Conservation (phyloP, 2,113 vertebrate species). For the Silurus glanis region DNA sequence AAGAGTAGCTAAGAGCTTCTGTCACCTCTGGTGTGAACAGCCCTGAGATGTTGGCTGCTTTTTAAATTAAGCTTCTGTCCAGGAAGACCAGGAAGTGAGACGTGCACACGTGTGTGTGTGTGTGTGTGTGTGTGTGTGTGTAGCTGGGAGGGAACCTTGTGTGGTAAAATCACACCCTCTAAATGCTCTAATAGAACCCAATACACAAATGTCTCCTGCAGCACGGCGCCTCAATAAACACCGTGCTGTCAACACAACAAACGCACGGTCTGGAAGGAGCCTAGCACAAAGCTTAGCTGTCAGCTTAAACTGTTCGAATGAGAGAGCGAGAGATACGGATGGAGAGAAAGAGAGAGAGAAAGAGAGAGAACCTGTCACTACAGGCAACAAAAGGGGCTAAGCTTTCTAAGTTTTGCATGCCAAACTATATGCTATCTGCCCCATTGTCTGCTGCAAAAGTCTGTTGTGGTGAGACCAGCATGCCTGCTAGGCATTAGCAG, state of each 20-base stretch:
- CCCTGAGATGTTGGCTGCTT: slow-evolving; percentile 53
- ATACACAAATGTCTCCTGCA: slow-evolving; percentile 62
- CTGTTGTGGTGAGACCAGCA: slow-evolving; percentile 57
- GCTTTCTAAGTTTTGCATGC: slow-evolving; percentile 55
- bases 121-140: slow-evolving; percentile 26
- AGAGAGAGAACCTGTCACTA: slow-evolving; percentile 50
- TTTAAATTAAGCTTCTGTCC: slow-evolving; percentile 42
- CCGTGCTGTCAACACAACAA: slow-evolving; percentile 62
- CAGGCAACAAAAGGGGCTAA: slow-evolving; percentile 49
- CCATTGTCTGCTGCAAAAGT: slow-evolving; percentile 52
- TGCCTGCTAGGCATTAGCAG: slow-evolving; percentile 59
- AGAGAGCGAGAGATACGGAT: slow-evolving; percentile 28
- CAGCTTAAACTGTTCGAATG: slow-evolving; percentile 51
- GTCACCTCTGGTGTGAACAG: slow-evolving; percentile 66
- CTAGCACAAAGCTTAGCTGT: slow-evolving; percentile 43
- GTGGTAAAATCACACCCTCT: slow-evolving; percentile 50
- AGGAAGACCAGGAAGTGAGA: slow-evolving; percentile 31
- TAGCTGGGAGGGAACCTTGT: neutral
- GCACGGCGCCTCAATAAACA: slow-evolving; percentile 62
- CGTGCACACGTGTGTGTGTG: slow-evolving; percentile 45
- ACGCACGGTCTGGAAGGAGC: slow-evolving; percentile 47
- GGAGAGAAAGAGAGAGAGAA: slow-evolving; percentile 46
- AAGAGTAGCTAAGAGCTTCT: slow-evolving; percentile 71
- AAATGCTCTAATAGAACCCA: slow-evolving; percentile 37
- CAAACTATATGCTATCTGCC: slow-evolving; percentile 54